Evolutionary conservation across 37 sponge, comb jelly and placozoan genomes (phyloP).

Genomic region (Cliona cf. orientalis): DNA sequence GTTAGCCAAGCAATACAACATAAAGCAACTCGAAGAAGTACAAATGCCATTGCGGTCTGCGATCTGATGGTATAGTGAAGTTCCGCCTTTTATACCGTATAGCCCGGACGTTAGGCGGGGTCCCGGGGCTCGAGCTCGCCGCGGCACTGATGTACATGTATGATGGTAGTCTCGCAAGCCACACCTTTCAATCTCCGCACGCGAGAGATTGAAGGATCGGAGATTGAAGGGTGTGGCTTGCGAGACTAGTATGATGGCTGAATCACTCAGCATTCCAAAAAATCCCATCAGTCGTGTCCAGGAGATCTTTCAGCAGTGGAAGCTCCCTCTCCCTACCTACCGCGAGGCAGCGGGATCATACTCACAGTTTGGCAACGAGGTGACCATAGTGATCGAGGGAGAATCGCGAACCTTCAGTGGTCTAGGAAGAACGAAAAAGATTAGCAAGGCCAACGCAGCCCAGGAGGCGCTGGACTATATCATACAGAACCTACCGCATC

Average conservation of each 20-base stretch:
- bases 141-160: too few relatives aligned
- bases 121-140: too few relatives aligned
- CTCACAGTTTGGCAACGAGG: constrained; percentile 49
- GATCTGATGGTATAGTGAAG: too few relatives aligned
- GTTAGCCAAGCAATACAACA: too few relatives aligned
- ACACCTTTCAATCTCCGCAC: too few relatives aligned
- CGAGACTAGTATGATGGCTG: constrained; percentile 7
- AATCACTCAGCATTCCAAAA: constrained; percentile 2
- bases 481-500: constrained; percentile 13
- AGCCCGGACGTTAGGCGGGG: too few relatives aligned
- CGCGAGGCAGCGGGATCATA: constrained; percentile 47
- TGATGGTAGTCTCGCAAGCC: too few relatives aligned
- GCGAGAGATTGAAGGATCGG: too few relatives aligned
- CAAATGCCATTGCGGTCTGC: too few relatives aligned
- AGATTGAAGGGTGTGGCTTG: too few relatives aligned
- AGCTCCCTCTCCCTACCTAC: constrained; percentile 56
- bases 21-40: too few relatives aligned
- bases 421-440: constrained; percentile 52
- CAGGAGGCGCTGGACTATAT: constrained; percentile 46
- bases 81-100: too few relatives aligned
- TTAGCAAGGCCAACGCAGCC: constrained; percentile 41
- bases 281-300: constrained; percentile 64
- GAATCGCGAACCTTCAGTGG: constrained; percentile 34
- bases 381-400: constrained; percentile 44
- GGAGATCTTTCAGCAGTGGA: constrained; percentile 70